Percentiles rank a stretch among this genome's conserved stretches.
Conservation (phyloP, 2,888 invertebrate genomes). For the Drosophila nr. perissopoda region DNA sequence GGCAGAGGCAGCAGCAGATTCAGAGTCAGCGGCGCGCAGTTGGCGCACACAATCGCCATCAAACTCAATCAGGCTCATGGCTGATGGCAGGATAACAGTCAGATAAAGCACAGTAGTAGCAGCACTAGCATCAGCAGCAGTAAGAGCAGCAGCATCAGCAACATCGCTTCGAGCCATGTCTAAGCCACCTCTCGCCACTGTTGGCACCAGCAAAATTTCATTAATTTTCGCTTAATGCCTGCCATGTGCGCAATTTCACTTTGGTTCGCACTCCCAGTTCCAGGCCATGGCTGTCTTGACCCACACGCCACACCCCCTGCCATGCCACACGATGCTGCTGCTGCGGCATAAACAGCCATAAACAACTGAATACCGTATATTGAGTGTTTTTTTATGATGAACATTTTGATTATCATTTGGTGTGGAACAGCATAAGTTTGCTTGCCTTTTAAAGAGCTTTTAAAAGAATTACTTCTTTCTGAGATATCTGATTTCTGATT, state of each 20-base stretch:
- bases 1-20: constrained; percentile 41
- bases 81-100: constrained; percentile 61
- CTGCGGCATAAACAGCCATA: background rate
- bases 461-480: background rate
- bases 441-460: background rate
- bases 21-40: constrained; percentile 49
- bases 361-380: background rate
- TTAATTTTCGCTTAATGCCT: constrained; percentile 79
- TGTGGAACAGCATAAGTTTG: background rate
- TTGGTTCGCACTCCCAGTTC: constrained; percentile 16
- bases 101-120: constrained; percentile 32
- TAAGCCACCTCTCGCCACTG: constrained; percentile 27
- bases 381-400: background rate
- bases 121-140: background rate
- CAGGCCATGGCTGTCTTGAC: background rate
- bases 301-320: background rate
- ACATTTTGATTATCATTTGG: background rate
- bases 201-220: constrained; percentile 66
- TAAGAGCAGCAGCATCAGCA: constrained; percentile 20
- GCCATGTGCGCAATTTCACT: constrained; percentile 78
- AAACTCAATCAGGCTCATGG: constrained; percentile 76
- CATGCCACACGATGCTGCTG: background rate
- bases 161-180: constrained; percentile 27
- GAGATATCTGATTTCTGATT: background rate
- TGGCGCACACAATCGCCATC: constrained; percentile 76